Conservation (phyloP, 1,140 invertebrate species). For the Tribolium madens region DNA sequence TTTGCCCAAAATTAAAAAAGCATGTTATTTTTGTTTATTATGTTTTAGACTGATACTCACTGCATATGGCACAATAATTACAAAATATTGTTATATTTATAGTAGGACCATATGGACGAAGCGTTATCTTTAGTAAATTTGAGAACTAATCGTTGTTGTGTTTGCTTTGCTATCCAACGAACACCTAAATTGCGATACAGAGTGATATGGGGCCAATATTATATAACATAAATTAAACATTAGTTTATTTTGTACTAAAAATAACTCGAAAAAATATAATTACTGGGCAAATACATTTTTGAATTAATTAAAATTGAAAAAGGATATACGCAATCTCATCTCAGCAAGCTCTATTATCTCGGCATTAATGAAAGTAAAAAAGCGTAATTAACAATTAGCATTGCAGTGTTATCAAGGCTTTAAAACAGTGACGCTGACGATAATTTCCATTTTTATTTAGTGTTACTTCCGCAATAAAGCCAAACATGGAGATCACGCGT, state of each 20-base stretch:
- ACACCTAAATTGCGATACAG: constrained; percentile 42
- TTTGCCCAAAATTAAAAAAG: no score
- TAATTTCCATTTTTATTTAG: not conserved
- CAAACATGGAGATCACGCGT: not conserved
- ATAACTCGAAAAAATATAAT: constrained; percentile 1
- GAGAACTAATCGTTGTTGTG: constrained; percentile 17
- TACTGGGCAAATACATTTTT: not conserved
- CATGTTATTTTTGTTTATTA: constrained; percentile 10
- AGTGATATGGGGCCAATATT: constrained; percentile 17
- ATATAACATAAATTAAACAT: constrained; percentile 37
- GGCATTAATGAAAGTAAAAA: not conserved
- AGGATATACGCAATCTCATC: not conserved
- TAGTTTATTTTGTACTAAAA: constrained; percentile 21
- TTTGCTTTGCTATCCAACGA: constrained; percentile 20
- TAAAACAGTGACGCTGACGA: not conserved
- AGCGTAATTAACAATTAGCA: not conserved
- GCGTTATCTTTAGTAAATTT: constrained; percentile 39
- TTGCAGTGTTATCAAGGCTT: not conserved
- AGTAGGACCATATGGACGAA: constrained; percentile 20
- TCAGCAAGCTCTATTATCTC: not conserved
- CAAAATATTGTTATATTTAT: constrained; percentile 40
- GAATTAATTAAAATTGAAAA: not conserved
- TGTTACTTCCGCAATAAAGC: not conserved
- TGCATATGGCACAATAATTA: constrained; percentile 34
- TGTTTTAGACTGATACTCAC: not conserved